Base-by-base conservation (phyloP, 2,113 vertebrate species). In the Leptocoma aspasia region DNA sequence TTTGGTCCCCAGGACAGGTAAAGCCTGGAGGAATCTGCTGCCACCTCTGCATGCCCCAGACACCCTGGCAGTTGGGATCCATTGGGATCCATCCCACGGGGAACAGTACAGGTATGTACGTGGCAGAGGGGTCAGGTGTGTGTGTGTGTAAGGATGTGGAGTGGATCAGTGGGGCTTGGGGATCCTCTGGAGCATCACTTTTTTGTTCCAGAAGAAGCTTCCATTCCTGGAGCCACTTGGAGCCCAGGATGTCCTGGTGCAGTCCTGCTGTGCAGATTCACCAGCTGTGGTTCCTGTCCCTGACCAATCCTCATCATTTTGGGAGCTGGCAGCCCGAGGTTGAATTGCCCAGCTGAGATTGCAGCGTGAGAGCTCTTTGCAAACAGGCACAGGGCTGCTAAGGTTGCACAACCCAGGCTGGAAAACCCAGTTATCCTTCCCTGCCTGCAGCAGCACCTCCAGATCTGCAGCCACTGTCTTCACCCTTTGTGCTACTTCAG, bases 171-270 rank as follows among this genome's bases (percentile, higher is more conserved):
- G 1, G 8, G 45, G 33, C 26, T 39, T 1, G 1, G 35, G 52
- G 24, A 30, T 52, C 44, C 64, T 56, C 57, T 4, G 9, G 54
- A 57, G 20, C 21, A 23, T 14, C 5, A 5, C n/a, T 47, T 50
- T 31, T 42, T 2, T 0, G 6, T 39, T n/a, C 37, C 35, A 47
- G 64, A n/a, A 4, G 44, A 10, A 75, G 2, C 30, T 26, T 59
- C 19, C 13, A 4, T 41, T 53, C 30, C 80, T 44, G 37, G 21
- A 88, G 41, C 20, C 33, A 2, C 44, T 3, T 1, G 3, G 41
- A 79, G 18, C 33, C 31, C 26, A 0, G 1, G 4, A 6, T 53
- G 35, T 7, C 30, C 63, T 0, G 0, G 50, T 4, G 3, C 0
- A 4, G 24, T 75, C 26, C 15, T 16, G 9, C 30, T n/a, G 7